These are phyloP conservation scores for Brenthis ino DNA, from an alignment of 2,888 invertebrate species.

Conservation along the genomic window DNA sequence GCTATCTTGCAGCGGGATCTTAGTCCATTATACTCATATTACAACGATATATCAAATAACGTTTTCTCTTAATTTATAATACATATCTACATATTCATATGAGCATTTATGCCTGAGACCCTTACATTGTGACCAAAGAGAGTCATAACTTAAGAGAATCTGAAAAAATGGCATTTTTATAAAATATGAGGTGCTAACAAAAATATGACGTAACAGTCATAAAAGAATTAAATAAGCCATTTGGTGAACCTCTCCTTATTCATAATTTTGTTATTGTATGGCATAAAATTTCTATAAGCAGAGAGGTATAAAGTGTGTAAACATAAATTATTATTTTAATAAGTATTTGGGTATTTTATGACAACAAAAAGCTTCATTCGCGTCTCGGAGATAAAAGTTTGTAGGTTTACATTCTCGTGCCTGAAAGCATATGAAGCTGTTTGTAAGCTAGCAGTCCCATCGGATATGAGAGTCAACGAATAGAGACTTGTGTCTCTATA, in stretches of 20 bases:
- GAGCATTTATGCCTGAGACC: not conserved
- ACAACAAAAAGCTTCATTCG: too few relatives aligned
- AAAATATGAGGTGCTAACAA: conserved; percentile 29
- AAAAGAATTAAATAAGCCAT: conserved; percentile 23
- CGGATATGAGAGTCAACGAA: too few relatives aligned
- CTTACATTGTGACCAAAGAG: not conserved
- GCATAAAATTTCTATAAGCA: not conserved
- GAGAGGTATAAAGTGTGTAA: not conserved
- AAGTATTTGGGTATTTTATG: too few relatives aligned
- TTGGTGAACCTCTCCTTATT: conserved; percentile 1
- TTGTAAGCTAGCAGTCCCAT: too few relatives aligned
- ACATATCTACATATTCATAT: not conserved
- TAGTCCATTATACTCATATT: too few relatives aligned
- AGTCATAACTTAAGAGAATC: conserved; percentile 1
- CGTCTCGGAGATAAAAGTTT: too few relatives aligned
- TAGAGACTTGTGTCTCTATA: too few relatives aligned
- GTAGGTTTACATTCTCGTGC: too few relatives aligned
- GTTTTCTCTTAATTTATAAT: too few relatives aligned
- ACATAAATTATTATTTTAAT: not conserved
- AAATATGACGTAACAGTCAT: conserved; percentile 21
- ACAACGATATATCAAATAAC: too few relatives aligned
- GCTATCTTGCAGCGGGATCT: too few relatives aligned
- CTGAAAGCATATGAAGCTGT: too few relatives aligned
- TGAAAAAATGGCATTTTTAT: conserved; percentile 15
- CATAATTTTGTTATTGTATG: not conserved